phyloP scores from a whole-genome alignment of 2,888 invertebrate genomes.

The Byasa hedistus region DNA sequence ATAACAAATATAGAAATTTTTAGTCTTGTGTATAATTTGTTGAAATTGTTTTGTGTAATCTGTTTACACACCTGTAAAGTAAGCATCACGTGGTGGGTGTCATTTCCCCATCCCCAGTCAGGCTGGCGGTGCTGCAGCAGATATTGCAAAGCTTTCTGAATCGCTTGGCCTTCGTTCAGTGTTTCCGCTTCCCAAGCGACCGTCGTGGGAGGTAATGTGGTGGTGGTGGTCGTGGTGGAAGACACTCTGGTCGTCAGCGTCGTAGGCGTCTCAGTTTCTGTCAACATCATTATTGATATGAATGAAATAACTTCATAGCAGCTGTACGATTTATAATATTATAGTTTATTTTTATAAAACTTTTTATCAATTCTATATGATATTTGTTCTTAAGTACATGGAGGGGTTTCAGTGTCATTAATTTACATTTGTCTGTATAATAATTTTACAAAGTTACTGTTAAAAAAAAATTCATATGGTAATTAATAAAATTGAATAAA shows the following conservation, averaged over 20 bases:
- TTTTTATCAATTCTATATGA: too few species aligned
- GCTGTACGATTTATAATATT: not conserved
- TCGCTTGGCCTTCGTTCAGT: slow-evolving; percentile 77
- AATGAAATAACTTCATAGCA: not conserved
- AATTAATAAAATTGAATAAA: too few species aligned
- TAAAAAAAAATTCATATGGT: too few species aligned
- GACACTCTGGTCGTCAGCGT: slow-evolving; percentile 50
- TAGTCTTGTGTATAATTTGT: too few species aligned
- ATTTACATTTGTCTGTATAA: too few species aligned
- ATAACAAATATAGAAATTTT: too few species aligned
- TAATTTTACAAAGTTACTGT: too few species aligned
- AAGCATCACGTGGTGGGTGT: slow-evolving; percentile 90
- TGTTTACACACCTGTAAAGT: slow-evolving; percentile 82
- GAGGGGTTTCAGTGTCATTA: too few species aligned
- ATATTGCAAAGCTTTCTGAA: slow-evolving; percentile 86
- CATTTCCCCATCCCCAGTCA: slow-evolving; percentile 91
- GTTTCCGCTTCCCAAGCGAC: slow-evolving; percentile 67
- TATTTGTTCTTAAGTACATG: too few species aligned
- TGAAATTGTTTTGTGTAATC: too few species aligned
- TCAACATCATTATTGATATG: slow-evolving; percentile 17
- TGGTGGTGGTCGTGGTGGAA: slow-evolving; percentile 44
- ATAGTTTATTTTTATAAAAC: not conserved
- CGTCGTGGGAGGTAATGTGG: slow-evolving; percentile 52
- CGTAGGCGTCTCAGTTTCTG: slow-evolving; percentile 66
- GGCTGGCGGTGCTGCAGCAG: slow-evolving; percentile 85